Evolutionary conservation across 2,113 vertebrate genomes (phyloP).

Genomic region (Isurus oxyrinchus): DNA sequence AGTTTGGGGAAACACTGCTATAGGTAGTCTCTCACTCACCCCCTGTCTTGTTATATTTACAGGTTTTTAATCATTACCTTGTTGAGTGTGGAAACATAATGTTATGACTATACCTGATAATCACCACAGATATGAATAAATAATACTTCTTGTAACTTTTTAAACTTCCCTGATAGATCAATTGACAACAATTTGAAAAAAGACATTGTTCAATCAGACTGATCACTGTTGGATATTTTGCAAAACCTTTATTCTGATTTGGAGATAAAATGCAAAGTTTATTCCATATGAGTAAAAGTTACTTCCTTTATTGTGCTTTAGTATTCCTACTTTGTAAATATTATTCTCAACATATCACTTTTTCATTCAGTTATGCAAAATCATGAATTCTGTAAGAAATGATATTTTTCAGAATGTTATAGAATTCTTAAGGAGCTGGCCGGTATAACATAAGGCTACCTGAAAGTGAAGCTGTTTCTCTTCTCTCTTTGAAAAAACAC

Average conservation of each 20-base stretch:
- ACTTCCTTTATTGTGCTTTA: background rate
- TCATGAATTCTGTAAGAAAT: no score
- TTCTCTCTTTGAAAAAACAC: no score
- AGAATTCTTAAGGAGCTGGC: no score
- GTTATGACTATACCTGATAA: background rate
- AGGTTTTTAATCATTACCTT: background rate
- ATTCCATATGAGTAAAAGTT: background rate
- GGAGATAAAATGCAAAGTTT: background rate
- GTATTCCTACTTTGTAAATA: background rate
- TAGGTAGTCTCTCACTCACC: background rate
- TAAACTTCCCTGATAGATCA: background rate
- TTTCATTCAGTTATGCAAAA: background rate
- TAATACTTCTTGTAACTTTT: background rate
- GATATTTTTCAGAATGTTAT: no score
- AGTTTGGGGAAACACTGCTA: background rate
- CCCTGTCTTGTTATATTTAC: background rate
- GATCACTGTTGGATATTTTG: background rate
- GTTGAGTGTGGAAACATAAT: background rate
- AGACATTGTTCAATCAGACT: background rate
- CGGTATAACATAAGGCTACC: no score
- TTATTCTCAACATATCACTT: background rate
- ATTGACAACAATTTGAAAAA: background rate
- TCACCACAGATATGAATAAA: background rate
- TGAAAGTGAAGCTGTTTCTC: no score
- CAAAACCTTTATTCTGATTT: background rate